Percentiles rank a stretch among this genome's conserved stretches.
phyloP scores from a whole-genome alignment of 2,888 invertebrate genomes.

The Cosmia trapezina region DNA sequence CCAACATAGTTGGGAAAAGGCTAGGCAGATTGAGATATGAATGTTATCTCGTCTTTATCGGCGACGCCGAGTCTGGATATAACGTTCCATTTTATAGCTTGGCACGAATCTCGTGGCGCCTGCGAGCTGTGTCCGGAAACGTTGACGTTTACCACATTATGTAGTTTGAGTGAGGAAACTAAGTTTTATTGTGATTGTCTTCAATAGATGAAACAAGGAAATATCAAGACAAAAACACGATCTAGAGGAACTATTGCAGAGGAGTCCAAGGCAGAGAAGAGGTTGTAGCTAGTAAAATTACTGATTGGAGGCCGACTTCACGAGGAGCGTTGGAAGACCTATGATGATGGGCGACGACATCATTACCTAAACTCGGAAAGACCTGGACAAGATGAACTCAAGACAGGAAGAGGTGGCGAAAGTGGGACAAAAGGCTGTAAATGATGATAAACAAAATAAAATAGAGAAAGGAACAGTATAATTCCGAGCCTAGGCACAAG shows the following conservation, averaged over 20 bases:
- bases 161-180: background rate
- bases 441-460: background rate
- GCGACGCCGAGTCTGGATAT: conserved; percentile 53
- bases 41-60: conserved; percentile 45
- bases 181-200: conserved; percentile 27
- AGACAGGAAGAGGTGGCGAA: background rate
- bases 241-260: background rate
- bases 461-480: background rate
- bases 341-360: background rate
- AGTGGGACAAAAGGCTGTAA: background rate
- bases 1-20: too few relatives aligned
- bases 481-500: background rate
- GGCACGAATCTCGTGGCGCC: conserved; percentile 37
- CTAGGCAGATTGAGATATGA: too few relatives aligned
- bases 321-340: background rate
- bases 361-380: background rate
- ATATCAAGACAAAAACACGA: background rate
- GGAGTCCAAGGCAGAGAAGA: background rate
- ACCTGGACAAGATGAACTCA: background rate
- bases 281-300: background rate
- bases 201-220: conserved; percentile 15
- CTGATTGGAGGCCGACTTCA: background rate
- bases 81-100: conserved; percentile 45
- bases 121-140: conserved; percentile 26
- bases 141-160: conserved; percentile 25